These are phyloP conservation scores for Macrotis lagotis DNA, from an alignment of 2,113 vertebrate genomes.

Conservation along the genomic window DNA sequence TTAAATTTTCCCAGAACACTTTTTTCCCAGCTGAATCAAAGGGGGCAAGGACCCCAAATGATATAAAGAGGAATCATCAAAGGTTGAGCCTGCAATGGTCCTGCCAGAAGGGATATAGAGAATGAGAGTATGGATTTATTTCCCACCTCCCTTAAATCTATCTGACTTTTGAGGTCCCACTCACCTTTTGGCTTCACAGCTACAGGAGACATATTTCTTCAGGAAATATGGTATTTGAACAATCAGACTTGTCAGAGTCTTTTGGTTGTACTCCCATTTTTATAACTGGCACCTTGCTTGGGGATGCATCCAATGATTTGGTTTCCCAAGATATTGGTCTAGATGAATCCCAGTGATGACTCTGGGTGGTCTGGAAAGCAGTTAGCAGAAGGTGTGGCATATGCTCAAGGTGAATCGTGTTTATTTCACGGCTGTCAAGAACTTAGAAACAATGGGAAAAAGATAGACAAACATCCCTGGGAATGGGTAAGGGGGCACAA, in stretches of 20 bases:
- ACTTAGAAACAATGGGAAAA: neutral
- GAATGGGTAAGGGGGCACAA: neutral
- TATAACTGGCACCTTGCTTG: slow-evolving; percentile 67
- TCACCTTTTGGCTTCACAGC: neutral
- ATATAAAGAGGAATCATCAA: slow-evolving; percentile 39
- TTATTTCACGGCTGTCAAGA: neutral
- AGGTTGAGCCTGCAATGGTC: slow-evolving; percentile 21
- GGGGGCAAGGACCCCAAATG: neutral
- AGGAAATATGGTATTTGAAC: slow-evolving; percentile 59
- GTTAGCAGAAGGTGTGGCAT: slow-evolving; percentile 56
- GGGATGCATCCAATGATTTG: slow-evolving; percentile 74
- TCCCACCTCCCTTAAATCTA: slow-evolving; percentile 9
- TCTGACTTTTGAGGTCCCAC: slow-evolving; percentile 4
- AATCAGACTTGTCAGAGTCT: slow-evolving; percentile 5
- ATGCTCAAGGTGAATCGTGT: neutral
- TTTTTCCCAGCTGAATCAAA: slow-evolving; percentile 57
- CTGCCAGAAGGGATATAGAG: slow-evolving; percentile 42
- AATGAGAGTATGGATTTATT: slow-evolving; percentile 44
- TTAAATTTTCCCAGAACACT: slow-evolving; percentile 35
- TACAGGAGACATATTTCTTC: slow-evolving; percentile 30
- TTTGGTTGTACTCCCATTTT: slow-evolving; percentile 60
- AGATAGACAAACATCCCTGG: neutral
- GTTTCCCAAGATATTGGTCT: slow-evolving; percentile 21
- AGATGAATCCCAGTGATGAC: neutral
- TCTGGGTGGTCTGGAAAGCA: slow-evolving; percentile 54